Percentiles rank a stretch among this genome's conserved stretches.
phyloP scores from a whole-genome alignment of 2,113 vertebrate species.

The Crypturellus undulatus region DNA sequence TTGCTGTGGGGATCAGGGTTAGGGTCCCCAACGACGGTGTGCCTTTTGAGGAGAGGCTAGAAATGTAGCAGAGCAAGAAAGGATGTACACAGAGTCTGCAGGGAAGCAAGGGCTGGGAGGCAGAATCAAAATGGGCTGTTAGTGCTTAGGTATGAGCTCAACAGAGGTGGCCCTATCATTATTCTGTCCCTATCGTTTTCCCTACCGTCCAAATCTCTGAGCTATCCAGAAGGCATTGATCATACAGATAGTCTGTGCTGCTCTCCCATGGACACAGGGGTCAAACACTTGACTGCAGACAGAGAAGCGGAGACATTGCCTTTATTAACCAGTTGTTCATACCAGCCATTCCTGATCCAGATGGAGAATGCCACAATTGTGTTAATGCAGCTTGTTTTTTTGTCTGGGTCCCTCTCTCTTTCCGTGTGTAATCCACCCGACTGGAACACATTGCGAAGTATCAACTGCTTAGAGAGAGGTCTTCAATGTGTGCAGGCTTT shows the following conservation, averaged over 20 bases:
- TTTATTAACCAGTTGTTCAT: conserved; percentile 32
- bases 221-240: background rate
- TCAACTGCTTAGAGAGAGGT: background rate
- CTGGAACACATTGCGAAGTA: background rate
- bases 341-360: conserved; percentile 24
- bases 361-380: background rate
- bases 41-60: background rate
- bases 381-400: background rate
- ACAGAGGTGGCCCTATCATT: background rate
- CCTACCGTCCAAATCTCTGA: background rate
- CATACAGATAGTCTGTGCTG: background rate
- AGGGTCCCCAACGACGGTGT: background rate
- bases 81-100: background rate
- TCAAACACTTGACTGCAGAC: background rate
- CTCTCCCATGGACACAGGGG: background rate
- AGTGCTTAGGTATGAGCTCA: background rate
- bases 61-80: background rate
- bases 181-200: background rate
- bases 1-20: background rate
- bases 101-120: background rate
- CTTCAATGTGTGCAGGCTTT: background rate
- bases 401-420: background rate
- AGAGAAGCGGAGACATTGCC: background rate
- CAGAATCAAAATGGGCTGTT: background rate
- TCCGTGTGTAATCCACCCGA: accelerated